Evolutionary conservation across 2,113 vertebrate genomes (phyloP), one percentile per base, ranked within the genome.

Genomic region (Cromileptes altivelis): DNA sequence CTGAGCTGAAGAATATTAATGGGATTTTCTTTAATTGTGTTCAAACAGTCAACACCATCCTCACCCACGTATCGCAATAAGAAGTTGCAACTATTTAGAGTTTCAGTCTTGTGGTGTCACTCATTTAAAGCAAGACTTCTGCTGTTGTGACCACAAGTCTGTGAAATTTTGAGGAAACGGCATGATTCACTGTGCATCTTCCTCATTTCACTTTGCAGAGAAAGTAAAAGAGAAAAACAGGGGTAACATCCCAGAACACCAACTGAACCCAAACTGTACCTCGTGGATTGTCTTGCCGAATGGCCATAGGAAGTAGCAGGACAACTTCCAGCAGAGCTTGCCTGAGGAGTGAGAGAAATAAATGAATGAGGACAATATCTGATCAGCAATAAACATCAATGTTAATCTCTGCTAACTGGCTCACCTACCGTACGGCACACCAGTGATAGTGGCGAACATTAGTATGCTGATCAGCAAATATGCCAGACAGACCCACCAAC

Each of bases 401-500:
- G 58, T 37, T 52, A 0, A 27, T 50, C 23, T 30, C 6, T 65
- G 33, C 7, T 63, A 17, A 70, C 8, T 21, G 70, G 27, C 37
- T 77, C 45, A 85, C 96, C 82, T 89, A 98, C 97, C 97, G 1
- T 97, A 95, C 0, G 96, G 94, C 37, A 89, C 84, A 14, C 96
- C 97, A 27, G 95, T 11, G 7, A 98, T 0, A 0, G 96, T 96
- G 89, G 96, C 0, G 42, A 97, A 97, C 97, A 98, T 98, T 42
- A 94, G 0, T 0, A 90, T 37, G 50, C 96, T 92, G 40, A 97
- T 70, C 0, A 97, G 65, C 62, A 96, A 1, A 3, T 97, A 97
- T 18, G 93, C 76, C 47, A 97, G 63, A 14, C 93, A 94, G 52
- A 97, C 88, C 97, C 97, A 97, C 97, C 97, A 98, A 62, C 97